Percentiles rank a stretch among this genome's conserved stretches.
These are phyloP conservation scores for Watsonalla binaria DNA, from an alignment of 2,888 invertebrate genomes.

Conservation along the genomic window DNA sequence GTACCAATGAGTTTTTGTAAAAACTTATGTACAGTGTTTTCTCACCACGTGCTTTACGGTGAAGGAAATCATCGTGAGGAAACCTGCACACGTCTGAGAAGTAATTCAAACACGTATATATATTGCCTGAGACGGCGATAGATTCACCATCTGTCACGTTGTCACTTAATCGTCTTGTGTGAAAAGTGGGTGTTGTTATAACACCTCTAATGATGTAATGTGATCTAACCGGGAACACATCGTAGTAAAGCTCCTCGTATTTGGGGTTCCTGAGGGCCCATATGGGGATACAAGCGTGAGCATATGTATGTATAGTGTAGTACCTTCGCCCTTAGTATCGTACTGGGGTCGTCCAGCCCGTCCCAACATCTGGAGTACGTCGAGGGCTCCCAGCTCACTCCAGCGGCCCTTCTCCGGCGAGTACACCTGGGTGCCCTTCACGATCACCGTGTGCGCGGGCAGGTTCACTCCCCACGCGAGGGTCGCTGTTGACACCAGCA, in stretches of 20 bases:
- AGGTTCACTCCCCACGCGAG: constrained; percentile 99
- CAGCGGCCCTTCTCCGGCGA: constrained; percentile 99
- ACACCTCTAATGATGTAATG: too few species aligned
- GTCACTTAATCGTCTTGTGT: too few species aligned
- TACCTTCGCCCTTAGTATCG: constrained; percentile 87
- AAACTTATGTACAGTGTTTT: too few species aligned
- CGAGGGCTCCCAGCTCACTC: constrained; percentile 98
- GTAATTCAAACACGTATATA: too few species aligned
- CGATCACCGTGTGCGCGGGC: constrained; percentile 98
- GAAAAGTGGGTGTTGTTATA: too few species aligned
- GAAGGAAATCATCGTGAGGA: too few species aligned
- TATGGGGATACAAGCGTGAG: too few species aligned
- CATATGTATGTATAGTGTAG: background rate
- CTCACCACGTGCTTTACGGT: too few species aligned
- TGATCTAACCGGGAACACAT: constrained; percentile 84
- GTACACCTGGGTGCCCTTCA: constrained; percentile 98
- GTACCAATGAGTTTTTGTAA: too few species aligned
- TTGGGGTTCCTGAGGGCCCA: constrained; percentile 93
- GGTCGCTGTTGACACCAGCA: constrained; percentile 98
- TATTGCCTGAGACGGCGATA: too few species aligned
- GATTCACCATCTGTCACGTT: too few species aligned
- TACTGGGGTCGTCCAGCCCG: constrained; percentile 99
- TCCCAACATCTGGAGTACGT: constrained; percentile 99
- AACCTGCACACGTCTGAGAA: too few species aligned
- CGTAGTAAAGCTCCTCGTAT: constrained; percentile 91